A percentile compares a stretch with the other conserved stretches of the same genome.
Conservation (phyloP, 2,888 invertebrate species). For the Resseliella maxima region DNA sequence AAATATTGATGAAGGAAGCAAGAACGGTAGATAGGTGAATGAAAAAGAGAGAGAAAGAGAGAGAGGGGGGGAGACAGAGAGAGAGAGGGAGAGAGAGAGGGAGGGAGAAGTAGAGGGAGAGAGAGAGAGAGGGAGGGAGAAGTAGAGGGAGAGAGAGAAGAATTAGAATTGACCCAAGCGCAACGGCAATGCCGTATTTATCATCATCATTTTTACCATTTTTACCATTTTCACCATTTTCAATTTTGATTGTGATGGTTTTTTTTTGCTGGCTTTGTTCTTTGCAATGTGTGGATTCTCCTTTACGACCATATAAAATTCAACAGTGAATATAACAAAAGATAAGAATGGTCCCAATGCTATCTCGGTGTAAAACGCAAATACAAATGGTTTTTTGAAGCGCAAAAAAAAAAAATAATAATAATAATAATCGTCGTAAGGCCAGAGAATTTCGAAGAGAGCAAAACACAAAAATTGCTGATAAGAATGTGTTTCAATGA, state of each 20-base stretch:
- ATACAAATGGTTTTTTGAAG: not conserved
- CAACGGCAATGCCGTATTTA: not conserved
- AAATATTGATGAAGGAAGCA: too few relatives aligned
- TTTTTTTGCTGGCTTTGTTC: not conserved
- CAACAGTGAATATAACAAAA: not conserved
- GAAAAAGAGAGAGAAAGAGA: too few relatives aligned
- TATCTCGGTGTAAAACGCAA: not conserved
- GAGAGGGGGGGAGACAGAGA: too few relatives aligned
- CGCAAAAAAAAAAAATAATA: not conserved
- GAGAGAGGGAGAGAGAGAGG: too few relatives aligned
- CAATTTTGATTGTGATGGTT: not conserved
- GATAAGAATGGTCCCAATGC: not conserved
- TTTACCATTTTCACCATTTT: not conserved
- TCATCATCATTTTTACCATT: not conserved
- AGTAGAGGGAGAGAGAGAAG: too few relatives aligned
- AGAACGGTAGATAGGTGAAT: too few relatives aligned
- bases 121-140: too few relatives aligned
- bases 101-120: too few relatives aligned
- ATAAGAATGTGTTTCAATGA: conserved; percentile 29
- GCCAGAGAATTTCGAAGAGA: not conserved
- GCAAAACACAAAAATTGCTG: not conserved
- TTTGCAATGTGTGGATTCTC: not conserved
- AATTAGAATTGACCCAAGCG: not conserved
- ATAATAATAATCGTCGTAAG: not conserved
- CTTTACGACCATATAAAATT: not conserved